Evolutionary conservation across 1,140 invertebrate genomes (phyloP), one percentile per base, ranked within the genome.

Genomic region (Magallana angulata): DNA sequence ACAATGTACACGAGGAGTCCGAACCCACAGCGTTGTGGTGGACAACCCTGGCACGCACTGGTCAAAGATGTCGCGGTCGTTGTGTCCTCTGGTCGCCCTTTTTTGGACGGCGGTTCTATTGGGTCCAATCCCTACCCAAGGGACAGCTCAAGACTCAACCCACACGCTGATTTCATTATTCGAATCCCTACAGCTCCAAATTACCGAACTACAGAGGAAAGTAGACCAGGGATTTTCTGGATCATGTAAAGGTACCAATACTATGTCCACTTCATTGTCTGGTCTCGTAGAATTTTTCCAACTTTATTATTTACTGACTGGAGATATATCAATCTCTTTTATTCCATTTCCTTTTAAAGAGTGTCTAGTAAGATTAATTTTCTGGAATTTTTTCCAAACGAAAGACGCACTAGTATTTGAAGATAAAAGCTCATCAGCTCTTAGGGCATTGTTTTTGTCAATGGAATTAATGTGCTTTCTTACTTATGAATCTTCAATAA

Each of bases 161-260:
- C 81, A 57, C 36, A 48, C 48, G 18, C 81, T 82, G 14, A n/a
- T 58, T 18, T 57, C 81, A 12, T 56, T 82, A 1, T 7, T 82
- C 4, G 14, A 82, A 14, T 57, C 81, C 57, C 48, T 82, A 0
- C 81, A 82, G 57, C 48, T 57, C 57, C 81, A 82, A 18, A 58
- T 82, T n/a, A 58, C 48, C 7, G 57, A 57, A 7, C 48, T 82
- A 57, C 81, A 82, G 36, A 82, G 57, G 57, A 57, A 57, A 18
- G 81, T 82, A 7, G 57, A 57, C 48, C 81, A 82, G 57, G 81
- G 81, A 6, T 82, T 82, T 57, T 57, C 81, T 58, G 81, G 81
- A 82, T 57, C 81, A 11, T 82, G 81, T 56, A 82, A 82, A 82
- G 81, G 81, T 82, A 82, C 9, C 9, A 9, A 9, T 56, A 16